Base-by-base conservation (phyloP, 2,888 invertebrate species). In the Calliphora vomitoria region DNA sequence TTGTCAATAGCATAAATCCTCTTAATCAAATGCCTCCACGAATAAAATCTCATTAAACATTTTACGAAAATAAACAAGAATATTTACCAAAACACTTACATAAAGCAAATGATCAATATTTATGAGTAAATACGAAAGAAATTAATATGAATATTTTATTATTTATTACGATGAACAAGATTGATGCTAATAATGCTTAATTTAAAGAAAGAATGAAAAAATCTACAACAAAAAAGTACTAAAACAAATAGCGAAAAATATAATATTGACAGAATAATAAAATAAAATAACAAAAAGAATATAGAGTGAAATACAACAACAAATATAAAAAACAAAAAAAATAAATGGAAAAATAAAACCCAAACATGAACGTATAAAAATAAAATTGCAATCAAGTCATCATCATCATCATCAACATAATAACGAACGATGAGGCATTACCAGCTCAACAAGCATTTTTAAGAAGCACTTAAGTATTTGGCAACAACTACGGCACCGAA, bases 391-490 rank as follows among this genome's bases (percentile, higher is more conserved):
- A 87, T 79, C 78, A 85, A 75, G 55, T 82, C 85, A 78, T 85
- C 50, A 71, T 41, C 66, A 75, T 47, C 10, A 47, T 18, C 31
- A 60, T 60, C 60, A 60, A n/a, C 15, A 74, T 35, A 35, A 62
- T 8, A 66, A 38, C 18, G 47, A 79, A 82, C 85, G 82, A 85
- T 75, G 82, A 58, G 69, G 75, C 85, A 85, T 82, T 85, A 82
- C 55, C 68, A 79, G 69, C 82, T 87, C 82, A 85, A 85, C 79
- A 82, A 87, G 78, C 87, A 75, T 66, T 87, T 82, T 68, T 58
- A 87, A 87, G 78, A 82, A 85, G 68, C 79, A 85, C 85, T 87
- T 82, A 85, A 87, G 87, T 85, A 85, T 82, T 85, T 87, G 85
- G 79, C 82, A 87, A 85, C 82, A 79, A 85, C 78, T 82, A 75